A percentile compares a stretch with the other conserved stretches of the same genome.
These are phyloP conservation scores for Ptychodera flava DNA, from an alignment of 35 echinoderm and acorn worm genomes.

Conservation along the genomic window DNA sequence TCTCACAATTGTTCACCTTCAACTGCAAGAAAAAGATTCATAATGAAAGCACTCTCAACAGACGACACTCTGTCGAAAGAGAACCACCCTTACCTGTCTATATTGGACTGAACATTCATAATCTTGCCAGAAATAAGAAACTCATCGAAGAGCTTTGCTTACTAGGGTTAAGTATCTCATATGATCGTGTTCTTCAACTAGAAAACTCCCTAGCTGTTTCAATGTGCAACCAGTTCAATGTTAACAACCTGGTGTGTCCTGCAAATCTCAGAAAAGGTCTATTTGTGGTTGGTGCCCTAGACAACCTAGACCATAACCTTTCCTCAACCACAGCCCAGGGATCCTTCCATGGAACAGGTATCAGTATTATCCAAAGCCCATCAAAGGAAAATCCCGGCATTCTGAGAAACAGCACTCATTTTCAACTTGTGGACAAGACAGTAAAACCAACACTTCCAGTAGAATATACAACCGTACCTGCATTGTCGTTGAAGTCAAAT, in stretches of 20 bases:
- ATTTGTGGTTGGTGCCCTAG: background rate
- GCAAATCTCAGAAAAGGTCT: slow-evolving; percentile 7
- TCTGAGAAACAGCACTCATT: background rate
- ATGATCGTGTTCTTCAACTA: slow-evolving; percentile 12
- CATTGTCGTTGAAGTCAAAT: background rate
- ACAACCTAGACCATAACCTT: background rate
- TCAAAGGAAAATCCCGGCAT: background rate
- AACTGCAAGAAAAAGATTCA: background rate
- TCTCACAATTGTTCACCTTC: background rate
- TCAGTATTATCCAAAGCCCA: background rate
- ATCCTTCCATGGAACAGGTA: slow-evolving; percentile 6
- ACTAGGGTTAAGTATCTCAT: slow-evolving; percentile 15
- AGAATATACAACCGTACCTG: background rate
- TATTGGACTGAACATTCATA: slow-evolving; percentile 4
- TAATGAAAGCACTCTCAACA: background rate
- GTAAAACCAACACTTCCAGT: background rate
- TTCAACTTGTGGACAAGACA: background rate
- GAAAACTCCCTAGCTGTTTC: slow-evolving; percentile 12
- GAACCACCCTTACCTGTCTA: background rate
- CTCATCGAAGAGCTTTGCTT: background rate
- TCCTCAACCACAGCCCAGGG: background rate
- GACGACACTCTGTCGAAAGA: background rate
- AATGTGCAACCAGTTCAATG: background rate
- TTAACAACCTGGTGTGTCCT: slow-evolving; percentile 21
- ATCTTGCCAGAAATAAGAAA: background rate